Conservation (phyloP, 2,113 vertebrate genomes). For the Ailurus styani region DNA sequence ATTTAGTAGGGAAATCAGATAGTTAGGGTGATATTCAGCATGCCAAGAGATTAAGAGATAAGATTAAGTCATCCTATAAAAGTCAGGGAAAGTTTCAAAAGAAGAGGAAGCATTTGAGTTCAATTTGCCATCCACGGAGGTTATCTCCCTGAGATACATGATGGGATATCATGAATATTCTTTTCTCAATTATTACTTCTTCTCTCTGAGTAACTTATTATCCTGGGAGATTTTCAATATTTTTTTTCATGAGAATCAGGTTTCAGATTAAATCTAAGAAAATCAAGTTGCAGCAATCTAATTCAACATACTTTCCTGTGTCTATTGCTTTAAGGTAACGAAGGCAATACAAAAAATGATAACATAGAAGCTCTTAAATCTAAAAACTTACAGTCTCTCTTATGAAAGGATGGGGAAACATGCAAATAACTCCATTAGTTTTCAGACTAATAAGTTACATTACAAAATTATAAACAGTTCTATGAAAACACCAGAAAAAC, state of each 20-base stretch:
- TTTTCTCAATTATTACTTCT: slow-evolving; percentile 43
- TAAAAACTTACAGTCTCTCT: not conserved
- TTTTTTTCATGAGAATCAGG: slow-evolving; percentile 20
- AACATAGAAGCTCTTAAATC: not conserved
- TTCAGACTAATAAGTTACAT: not conserved
- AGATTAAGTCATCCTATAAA: not conserved
- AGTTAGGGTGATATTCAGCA: not conserved
- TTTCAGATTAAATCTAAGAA: slow-evolving; percentile 46
- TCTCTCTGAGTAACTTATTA: not conserved
- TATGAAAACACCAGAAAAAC: not conserved
- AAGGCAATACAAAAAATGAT: not conserved
- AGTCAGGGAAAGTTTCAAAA: not conserved
- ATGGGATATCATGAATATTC: slow-evolving; percentile 32
- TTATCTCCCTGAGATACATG: slow-evolving; percentile 14
- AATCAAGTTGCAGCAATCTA: slow-evolving; percentile 3
- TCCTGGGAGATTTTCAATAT: slow-evolving; percentile 14
- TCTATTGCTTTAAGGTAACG: slow-evolving; percentile 11
- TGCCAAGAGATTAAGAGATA: not conserved
- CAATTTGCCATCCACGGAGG: not conserved
- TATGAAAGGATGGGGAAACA: not conserved
- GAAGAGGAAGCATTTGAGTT: not conserved
- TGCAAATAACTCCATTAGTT: not conserved
- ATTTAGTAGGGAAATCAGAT: slow-evolving; percentile 3
- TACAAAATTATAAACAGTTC: not conserved
- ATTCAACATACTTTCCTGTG: not conserved